phyloP scores from a whole-genome alignment of 2,113 vertebrate genomes.

The Triplophysa tibetana region DNA sequence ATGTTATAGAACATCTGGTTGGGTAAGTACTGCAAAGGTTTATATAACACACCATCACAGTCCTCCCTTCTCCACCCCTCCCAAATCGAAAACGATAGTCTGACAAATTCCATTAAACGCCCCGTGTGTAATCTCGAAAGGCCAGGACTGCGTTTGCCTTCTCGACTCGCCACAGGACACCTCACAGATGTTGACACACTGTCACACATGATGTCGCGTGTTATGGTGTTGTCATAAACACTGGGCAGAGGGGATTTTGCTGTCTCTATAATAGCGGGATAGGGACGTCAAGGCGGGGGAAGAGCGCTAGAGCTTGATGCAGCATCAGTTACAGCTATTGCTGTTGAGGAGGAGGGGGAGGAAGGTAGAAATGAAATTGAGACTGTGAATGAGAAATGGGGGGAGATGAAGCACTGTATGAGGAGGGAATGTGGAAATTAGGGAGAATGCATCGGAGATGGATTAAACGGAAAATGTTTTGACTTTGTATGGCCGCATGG shows the following conservation, averaged over 20 bases:
- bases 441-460: background rate
- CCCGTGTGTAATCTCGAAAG: background rate
- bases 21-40: background rate
- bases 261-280: conserved; percentile 16
- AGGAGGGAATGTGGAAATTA: background rate
- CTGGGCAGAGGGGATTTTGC: background rate
- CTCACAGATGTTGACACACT: conserved; percentile 17
- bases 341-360: background rate
- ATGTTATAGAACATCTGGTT: conserved; percentile 25
- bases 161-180: background rate
- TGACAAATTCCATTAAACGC: background rate
- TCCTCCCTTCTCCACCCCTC: background rate
- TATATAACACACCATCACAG: conserved; percentile 35
- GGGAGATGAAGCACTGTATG: background rate
- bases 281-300: conserved; percentile 2
- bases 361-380: conserved; percentile 9
- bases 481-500: conserved; percentile 16
- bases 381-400: conserved; percentile 33
- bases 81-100: background rate
- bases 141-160: background rate
- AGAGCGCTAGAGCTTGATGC: conserved; percentile 1
- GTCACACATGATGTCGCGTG: background rate
- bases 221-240: conserved; percentile 3
- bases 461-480: background rate
- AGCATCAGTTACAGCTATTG: conserved; percentile 22